Evolutionary conservation across 2,888 invertebrate genomes (phyloP), one percentile per base, ranked within the genome.

Genomic region (Chrysolina haemoptera): DNA sequence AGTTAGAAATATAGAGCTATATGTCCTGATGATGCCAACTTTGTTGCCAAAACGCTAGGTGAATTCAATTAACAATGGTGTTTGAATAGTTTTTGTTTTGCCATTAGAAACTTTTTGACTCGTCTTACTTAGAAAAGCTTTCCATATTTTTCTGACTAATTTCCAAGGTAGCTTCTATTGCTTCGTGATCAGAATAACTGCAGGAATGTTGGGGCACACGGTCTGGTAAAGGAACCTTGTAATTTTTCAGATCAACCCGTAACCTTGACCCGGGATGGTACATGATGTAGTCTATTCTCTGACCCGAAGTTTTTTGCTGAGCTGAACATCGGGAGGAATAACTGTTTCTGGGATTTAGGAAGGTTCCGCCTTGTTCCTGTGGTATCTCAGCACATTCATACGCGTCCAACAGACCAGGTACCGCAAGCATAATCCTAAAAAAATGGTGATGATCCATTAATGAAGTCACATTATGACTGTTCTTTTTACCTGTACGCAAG

Each of bases 161-260:
- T 71, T 80, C 79, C 50, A 91, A 84, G 12, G 85, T 91, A 9
- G 94, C 91, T 75, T 91, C 88, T 9, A 97, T 93, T 14, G 96
- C 97, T 88, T 97, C 97, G 86, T 97, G 97, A 87, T 98, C 97
- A 0, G 97, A 97, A 87, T 93, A 97, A 82, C 96, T 96, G 82
- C 93, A 95, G 68, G 89, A 85, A 78, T 91, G 88, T 22, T 90
- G 91, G 0, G 96, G 94, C 48, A 97, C 93, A 82, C 93, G 90
- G 68, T 92, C 90, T 78, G 94, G 92, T 77, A 96, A 90, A 0
- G 96, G 95, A 77, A 94, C 91, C 11, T 89, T 89, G 84, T 93
- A 94, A 77, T 91, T 90, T 5, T 88, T 81, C 62, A 91, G 87
- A 35, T 88, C 86, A 11, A 90, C 85, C 74, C 83, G 80, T 40